Evolutionary conservation across 1,140 invertebrate genomes (phyloP).

Genomic region (Procambarus virginalis): DNA sequence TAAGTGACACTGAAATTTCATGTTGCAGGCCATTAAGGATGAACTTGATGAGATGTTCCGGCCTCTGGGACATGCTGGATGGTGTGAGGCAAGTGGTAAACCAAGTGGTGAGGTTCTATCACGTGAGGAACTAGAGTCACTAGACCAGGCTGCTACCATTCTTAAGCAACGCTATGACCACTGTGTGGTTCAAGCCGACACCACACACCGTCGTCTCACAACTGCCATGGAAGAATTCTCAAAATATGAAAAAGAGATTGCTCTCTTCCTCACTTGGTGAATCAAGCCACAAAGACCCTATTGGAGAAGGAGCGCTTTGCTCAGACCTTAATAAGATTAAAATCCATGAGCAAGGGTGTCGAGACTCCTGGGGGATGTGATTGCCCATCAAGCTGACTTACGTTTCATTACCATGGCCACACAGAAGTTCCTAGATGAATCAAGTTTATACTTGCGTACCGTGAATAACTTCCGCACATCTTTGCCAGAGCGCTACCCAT

Average conservation of each 20-base stretch:
- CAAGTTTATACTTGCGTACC: slow-evolving; percentile 87
- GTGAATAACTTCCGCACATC: slow-evolving; percentile 90
- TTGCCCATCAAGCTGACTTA: slow-evolving; percentile 94
- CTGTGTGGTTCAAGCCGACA: slow-evolving; percentile 85
- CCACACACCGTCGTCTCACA: slow-evolving; percentile 83
- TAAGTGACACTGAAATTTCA: not conserved
- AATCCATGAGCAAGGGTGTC: slow-evolving; percentile 83
- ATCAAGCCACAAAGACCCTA: slow-evolving; percentile 84
- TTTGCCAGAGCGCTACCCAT: slow-evolving; percentile 79
- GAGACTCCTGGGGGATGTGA: slow-evolving; percentile 93
- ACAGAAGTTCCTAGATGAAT: slow-evolving; percentile 95
- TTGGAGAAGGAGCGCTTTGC: slow-evolving; percentile 89
- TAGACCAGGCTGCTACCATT: slow-evolving; percentile 88
- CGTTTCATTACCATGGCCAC: slow-evolving; percentile 95
- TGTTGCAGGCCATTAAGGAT: slow-evolving; percentile 87
- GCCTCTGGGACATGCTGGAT: slow-evolving; percentile 90
- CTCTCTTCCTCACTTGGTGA: slow-evolving; percentile 80
- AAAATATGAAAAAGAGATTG: slow-evolving; percentile 83
- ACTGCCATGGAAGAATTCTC: slow-evolving; percentile 89
- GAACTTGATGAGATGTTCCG: slow-evolving; percentile 91
- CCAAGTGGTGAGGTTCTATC: slow-evolving; percentile 92
- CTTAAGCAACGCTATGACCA: slow-evolving; percentile 87
- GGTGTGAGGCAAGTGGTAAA: slow-evolving; percentile 93
- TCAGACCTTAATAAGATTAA: slow-evolving; percentile 85
- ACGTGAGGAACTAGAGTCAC: slow-evolving; percentile 88